Evolutionary conservation across 1,140 invertebrate species (phyloP), one percentile per base, ranked within the genome.

Genomic region (Aphis gossypii): DNA sequence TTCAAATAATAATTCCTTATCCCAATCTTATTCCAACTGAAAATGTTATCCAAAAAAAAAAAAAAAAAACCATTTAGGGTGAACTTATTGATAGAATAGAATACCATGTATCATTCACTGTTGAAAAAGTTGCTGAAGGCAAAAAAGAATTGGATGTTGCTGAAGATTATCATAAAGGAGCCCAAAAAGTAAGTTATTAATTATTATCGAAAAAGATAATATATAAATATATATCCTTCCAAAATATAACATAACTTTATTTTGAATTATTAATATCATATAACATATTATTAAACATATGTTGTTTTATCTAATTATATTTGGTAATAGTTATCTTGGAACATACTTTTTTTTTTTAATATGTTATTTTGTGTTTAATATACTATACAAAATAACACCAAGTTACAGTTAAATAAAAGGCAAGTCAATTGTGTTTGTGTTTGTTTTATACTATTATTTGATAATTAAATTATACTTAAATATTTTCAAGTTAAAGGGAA

Each of bases 21-120:
- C 30, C 82, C n/a, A 82, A 84, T 86, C 48, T 54, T 84, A 9
- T 41, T 84, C 82, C 76, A 60, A 83, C 20, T 23, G 20, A 48
- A 44, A 90, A 83, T 35, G 2, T 51, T 90, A 5, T 56, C 93
- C 87, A 30, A 87, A 25, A 87, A 86, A 54, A 44, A 60, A 44
- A 60, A 83, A 11, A 89, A 46, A 68, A 90, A 68, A 88, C 54
- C 90, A 93, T 88, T 93, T 95, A 99, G 98, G 98, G 98, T 95
- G 98, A 99, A 96, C 97, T 98, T 96, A 97, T 99, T 95, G 98
- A 99, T 96, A 96, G 97, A 95, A 98, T 99, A 95, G 98, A 99
- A 96, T 97, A 98, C 96, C 98, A 98, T 96, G 98, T 99, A 90
- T 96, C 97, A 94, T 96, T 97, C 95, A 97, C 98, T 94, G 95